A percentile compares a stretch with the other conserved stretches of the same genome.
phyloP scores from a whole-genome alignment of 2,797 vertebrate species.

The Sparus aurata region DNA sequence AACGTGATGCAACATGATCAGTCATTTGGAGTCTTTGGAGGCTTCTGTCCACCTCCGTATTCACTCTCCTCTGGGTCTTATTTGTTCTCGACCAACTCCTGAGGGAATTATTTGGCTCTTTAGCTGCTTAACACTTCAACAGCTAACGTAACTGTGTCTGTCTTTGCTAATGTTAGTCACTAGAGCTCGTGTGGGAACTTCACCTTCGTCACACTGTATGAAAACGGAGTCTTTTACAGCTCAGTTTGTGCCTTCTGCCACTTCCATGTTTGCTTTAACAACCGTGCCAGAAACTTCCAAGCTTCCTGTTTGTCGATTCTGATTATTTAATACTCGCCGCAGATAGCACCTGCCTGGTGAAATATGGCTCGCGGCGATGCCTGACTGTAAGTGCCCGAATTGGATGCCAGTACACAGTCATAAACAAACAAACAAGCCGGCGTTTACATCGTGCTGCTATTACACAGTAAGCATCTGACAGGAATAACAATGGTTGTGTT shows the following conservation, averaged over 20 bases:
- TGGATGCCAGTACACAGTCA: constrained; percentile 51
- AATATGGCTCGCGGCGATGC: constrained; percentile 38
- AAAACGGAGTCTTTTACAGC: too few relatives aligned
- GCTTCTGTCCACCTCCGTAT: background rate
- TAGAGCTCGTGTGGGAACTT: background rate
- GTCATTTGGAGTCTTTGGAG: constrained; percentile 2
- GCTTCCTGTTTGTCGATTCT: constrained; percentile 5
- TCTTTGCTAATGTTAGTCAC: background rate
- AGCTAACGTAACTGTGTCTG: background rate
- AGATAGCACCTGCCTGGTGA: constrained; percentile 27
- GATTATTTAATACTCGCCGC: constrained; percentile 41
- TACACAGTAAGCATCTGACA: constrained; percentile 47
- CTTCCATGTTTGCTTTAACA: background rate
- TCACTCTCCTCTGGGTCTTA: background rate
- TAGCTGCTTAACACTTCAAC: background rate
- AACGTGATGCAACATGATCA: constrained; percentile 9
- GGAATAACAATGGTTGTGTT: constrained; percentile 57
- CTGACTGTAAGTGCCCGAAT: constrained; percentile 54
- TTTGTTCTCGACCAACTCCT: constrained; percentile 2
- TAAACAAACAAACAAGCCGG: constrained; percentile 68
- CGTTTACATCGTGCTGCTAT: constrained; percentile 46
- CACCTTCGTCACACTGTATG: background rate
- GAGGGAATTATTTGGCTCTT: constrained; percentile 10
- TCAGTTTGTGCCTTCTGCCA: too few relatives aligned
- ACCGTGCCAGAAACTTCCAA: background rate